phyloP scores from a whole-genome alignment of 1,140 invertebrate species.

The Bicyclus anynana region DNA sequence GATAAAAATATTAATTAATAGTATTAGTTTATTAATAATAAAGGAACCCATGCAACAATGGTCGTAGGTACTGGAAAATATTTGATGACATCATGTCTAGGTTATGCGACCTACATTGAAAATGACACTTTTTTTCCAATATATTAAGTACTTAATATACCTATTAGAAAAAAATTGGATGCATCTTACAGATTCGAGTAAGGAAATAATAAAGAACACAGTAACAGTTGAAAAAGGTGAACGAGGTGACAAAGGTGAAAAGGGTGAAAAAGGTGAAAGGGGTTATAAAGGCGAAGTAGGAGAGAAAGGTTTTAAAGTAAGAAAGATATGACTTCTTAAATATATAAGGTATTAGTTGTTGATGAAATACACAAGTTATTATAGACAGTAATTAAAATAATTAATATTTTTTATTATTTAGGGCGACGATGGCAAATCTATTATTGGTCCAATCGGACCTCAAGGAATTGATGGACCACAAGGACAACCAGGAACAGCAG shows the following conservation, averaged over 20 bases:
- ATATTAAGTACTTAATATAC: not conserved
- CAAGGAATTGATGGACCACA: slow-evolving; percentile 29
- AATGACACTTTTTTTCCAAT: not conserved
- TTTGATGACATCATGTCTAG: too few relatives aligned
- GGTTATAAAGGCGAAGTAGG: slow-evolving; percentile 28
- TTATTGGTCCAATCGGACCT: slow-evolving; percentile 35
- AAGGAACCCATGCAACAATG: too few relatives aligned
- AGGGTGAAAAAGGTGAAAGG: slow-evolving; percentile 20
- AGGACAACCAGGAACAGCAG: slow-evolving; percentile 31
- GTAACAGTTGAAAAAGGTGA: not conserved
- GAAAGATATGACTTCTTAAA: not conserved
- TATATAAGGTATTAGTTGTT: not conserved
- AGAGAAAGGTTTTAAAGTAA: slow-evolving; percentile 28
- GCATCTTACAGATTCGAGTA: not conserved
- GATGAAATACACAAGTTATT: not conserved
- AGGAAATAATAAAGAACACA: not conserved
- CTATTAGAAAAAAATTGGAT: not conserved
- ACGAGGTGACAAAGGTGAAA: slow-evolving; percentile 32
- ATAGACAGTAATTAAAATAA: not conserved
- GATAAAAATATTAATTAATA: too few relatives aligned
- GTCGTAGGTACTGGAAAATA: too few relatives aligned
- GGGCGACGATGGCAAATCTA: slow-evolving; percentile 36
- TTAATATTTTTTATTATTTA: slow-evolving; percentile 17
- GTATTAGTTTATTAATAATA: too few relatives aligned
- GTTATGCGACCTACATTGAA: too few relatives aligned